Evolutionary conservation across 2,888 invertebrate species (phyloP), one percentile per base, ranked within the genome.

Genomic region (Seira ritae): DNA sequence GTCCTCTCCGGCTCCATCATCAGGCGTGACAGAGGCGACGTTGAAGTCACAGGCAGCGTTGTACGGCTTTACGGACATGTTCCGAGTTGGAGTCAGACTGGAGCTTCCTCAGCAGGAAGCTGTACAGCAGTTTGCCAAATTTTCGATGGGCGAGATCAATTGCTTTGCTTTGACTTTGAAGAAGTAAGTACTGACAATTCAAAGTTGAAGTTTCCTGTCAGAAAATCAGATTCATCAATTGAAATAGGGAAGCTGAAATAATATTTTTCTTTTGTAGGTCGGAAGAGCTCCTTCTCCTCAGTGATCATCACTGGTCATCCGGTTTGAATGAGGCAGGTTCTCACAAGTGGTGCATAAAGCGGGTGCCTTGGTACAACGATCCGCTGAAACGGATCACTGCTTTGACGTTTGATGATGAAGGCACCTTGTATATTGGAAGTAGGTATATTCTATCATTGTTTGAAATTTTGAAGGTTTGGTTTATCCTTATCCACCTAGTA

Each of bases 291-390:
- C 42, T 88, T 10, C 68, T 88, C 10, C 84, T 86, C 2, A 80
- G 88, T 73, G 88, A 88, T 85, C 84, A 86, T 19, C 65, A 83
- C n/a, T 80, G 79, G 75, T 75, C 76, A 46, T 73, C 80, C 15
- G 75, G 72, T n/a, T 72, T 66, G 73, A 72, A 79, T n/a, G 74
- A 75, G 46, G 72, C 74, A 37, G 76, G 84, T 10, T 42, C 78
- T 72, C 46, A 82, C 19, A 78, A 65, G 0, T 89, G 89, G 89
- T 70, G 78, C 17, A 62, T 88, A 37, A 83, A 79, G 74, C 80
- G 80, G 31, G 71, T 89, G 12, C 89, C 88, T 62, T 89, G 89
- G 89, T 89, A 87, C 75, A 62, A 86, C 3, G 89, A 89, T 75
- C 70, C 76, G 1, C 31, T 71, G 3, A 86, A 84, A 72, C 80